phyloP scores from a whole-genome alignment of 2,797 vertebrate genomes.

The Brachyalestes nurse region DNA sequence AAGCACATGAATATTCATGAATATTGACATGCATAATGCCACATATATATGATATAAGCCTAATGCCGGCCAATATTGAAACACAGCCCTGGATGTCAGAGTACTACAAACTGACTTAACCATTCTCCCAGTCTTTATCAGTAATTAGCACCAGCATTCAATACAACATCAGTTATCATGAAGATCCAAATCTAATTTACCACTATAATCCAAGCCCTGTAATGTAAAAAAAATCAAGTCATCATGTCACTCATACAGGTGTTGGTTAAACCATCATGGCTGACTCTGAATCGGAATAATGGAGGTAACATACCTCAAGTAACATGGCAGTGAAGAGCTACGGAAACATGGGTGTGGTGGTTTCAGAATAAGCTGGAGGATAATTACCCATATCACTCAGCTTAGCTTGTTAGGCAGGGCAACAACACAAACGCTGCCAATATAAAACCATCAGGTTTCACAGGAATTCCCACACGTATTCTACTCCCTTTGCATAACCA shows the following conservation, averaged over 20 bases:
- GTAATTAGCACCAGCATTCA: background rate
- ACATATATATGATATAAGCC: too few relatives aligned
- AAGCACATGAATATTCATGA: too few relatives aligned
- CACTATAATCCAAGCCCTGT: background rate
- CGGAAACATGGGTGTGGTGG: background rate
- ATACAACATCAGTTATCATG: background rate
- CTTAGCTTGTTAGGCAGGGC: background rate
- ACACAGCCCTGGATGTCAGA: background rate
- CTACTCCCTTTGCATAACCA: background rate
- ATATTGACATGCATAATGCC: too few relatives aligned
- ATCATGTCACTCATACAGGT: background rate
- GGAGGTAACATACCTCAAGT: background rate
- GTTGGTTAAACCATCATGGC: background rate
- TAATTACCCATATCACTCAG: background rate
- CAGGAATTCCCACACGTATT: background rate
- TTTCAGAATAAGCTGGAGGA: constrained; percentile 11
- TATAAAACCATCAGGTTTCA: background rate
- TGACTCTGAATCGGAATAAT: background rate
- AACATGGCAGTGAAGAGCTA: background rate
- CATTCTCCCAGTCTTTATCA: background rate
- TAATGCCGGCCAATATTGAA: too few relatives aligned
- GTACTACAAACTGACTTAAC: background rate
- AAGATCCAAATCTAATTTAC: background rate
- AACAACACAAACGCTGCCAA: background rate
- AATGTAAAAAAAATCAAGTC: background rate